A percentile compares a stretch with the other conserved stretches of the same genome.
phyloP scores from a whole-genome alignment of 2,797 vertebrate species.

The Crocodylus rhombifer region DNA sequence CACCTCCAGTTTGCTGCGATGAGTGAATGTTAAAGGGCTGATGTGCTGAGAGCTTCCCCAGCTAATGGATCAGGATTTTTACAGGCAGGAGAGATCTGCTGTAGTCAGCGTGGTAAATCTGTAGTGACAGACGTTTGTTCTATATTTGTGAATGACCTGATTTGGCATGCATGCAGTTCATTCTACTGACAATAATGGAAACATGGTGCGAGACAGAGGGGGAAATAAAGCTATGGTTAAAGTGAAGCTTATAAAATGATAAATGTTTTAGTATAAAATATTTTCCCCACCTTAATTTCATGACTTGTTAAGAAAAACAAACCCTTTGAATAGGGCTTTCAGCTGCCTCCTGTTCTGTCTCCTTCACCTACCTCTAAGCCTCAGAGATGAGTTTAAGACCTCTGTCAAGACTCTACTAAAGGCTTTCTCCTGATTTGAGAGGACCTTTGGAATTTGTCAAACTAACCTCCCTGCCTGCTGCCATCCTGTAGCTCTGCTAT shows the following conservation, averaged over 20 bases:
- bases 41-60: constrained; percentile 30
- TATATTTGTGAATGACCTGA: constrained; percentile 85
- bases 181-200: constrained; percentile 81
- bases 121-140: constrained; percentile 83
- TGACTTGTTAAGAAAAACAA: background rate
- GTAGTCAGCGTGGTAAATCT: constrained; percentile 79
- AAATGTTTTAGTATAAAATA: constrained; percentile 40
- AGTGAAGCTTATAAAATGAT: constrained; percentile 16
- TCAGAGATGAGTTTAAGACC: constrained; percentile 72
- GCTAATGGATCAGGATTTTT: constrained; percentile 75
- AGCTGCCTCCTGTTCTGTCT: constrained; percentile 42
- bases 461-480: constrained; percentile 19
- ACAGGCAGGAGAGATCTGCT: constrained; percentile 79
- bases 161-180: constrained; percentile 80
- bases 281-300: constrained; percentile 49
- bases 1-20: constrained; percentile 30
- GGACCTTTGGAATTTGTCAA: constrained; percentile 58
- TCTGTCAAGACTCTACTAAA: constrained; percentile 72
- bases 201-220: constrained; percentile 75
- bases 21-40: constrained; percentile 44
- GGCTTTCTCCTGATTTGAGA: constrained; percentile 48
- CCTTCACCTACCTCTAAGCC: constrained; percentile 50
- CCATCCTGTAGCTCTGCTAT: background rate
- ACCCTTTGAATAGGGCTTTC: constrained; percentile 40
- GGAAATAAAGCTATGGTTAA: constrained; percentile 58